Evolutionary conservation across 2,888 invertebrate species (phyloP), one percentile per base, ranked within the genome.

Genomic region (Micropterix aruncella): DNA sequence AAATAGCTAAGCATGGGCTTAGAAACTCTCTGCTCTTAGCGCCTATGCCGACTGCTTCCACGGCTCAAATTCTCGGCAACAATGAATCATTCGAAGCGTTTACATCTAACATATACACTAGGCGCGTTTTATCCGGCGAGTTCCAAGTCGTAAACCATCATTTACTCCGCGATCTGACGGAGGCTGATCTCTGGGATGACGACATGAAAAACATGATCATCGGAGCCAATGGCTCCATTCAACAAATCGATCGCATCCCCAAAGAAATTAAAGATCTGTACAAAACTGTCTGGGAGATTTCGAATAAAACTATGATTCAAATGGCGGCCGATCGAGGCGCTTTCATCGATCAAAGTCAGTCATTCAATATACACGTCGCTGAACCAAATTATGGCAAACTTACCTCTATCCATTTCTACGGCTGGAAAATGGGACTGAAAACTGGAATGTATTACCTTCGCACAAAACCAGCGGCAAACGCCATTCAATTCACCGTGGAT

Each of bases 381-480:
- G 85, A 90, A 59, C 93, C 99, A 3, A 90, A 84, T 57, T 90
- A 90, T 59, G 92, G 88, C 3, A 92, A 92, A 60, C 70, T 99
- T 44, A 90, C 94, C 2, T 96, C 96, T 2, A 97, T 99, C 79
- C 99, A 99, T 66, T 99, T 99, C 64, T 90, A 91, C 61, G 91
- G 90, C 0, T 99, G 99, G 99, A 85, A 89, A 66, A 76, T 84
- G 65, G 97, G 97, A 2, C 70, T 99, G 46, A 99, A 99, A 69
- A 99, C 97, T 1, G 99, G 99, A 42, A 96, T 99, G 96, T 99
- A 99, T 63, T 97, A 99, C 61, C 70, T 99, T 51, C 77, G 96
- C 42, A 96, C 95, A 0, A 95, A 94, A 60, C 92, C 97, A 3
- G 97, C 97, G 1, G 93, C 88, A 2, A 85, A 90, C 61, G 93